Evolutionary conservation across 2,888 invertebrate genomes (phyloP), one percentile per base, ranked within the genome.

Genomic region (Pristionchus entomophagus): DNA sequence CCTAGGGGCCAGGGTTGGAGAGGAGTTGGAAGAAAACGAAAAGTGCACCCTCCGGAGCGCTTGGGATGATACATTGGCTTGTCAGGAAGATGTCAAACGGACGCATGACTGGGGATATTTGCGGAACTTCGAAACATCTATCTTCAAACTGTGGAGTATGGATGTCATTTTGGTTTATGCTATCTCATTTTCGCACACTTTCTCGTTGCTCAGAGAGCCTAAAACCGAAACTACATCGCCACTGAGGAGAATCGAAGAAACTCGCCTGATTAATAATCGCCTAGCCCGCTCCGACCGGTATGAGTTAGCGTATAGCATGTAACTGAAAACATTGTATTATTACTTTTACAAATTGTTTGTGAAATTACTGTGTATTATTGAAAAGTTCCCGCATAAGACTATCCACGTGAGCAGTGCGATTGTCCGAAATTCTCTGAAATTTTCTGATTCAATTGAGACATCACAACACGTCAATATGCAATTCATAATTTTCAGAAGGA

Each of bases 331-430:
- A 32, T 12, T 73, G 4, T 17, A 35, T 35, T 12, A n/a, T 10
- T 22, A 41, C 10, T 45, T 6, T n/a, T 41, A 41, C 12, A n/a
- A 2, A 32, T 62, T 56, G n/a, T 19, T n/a, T 22, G 8, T 56
- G 0, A 19, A 91, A 35, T 53, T 86, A 91, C 38, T 90, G 87
- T 1, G 89, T 89, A 62, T 91, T 91, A 84, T 91, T 91, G 87
- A 91, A 91, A 51, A 90, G 86, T 35, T 86, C 80, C n/a, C 80
- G 86, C 91, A 91, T 91, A 32, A 91, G 69, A n/a, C 62, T n/a
- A 12, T 87, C 85, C 29, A 91, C 89, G 45, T 87, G 80, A 8
- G 45, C 51, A 8, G 88, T 87, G 32, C 91, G 88, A 78, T 91
- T 91, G 38, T 51, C 53, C 10, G 88, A 85, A 73, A 91, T 90